A percentile compares a stretch with the other conserved stretches of the same genome.
phyloP scores from a whole-genome alignment of 2,888 invertebrate genomes.

The Aleiodes leptofemur region DNA sequence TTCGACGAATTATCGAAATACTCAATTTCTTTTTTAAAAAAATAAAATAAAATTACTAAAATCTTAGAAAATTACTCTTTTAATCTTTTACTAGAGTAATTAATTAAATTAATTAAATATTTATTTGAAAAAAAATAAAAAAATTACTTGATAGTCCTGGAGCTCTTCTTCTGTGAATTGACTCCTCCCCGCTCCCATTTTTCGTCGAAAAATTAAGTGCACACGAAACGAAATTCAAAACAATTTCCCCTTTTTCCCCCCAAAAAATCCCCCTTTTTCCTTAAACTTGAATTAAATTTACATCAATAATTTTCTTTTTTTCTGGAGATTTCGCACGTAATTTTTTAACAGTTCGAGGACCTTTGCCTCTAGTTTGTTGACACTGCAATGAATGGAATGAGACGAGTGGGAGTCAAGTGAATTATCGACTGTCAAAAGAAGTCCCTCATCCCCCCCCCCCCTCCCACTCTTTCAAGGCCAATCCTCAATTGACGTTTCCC shows the following conservation, averaged over 20 bases:
- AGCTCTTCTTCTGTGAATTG: constrained; percentile 92
- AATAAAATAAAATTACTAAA: no score
- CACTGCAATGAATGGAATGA: background rate
- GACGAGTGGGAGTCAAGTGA: background rate
- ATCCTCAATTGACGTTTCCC: background rate
- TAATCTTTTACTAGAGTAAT: background rate
- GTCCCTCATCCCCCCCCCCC: background rate
- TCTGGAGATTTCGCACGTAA: background rate
- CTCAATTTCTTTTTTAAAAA: no score
- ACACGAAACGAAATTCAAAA: no score
- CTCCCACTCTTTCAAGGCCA: constrained; percentile 6
- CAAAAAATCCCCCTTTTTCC: no score
- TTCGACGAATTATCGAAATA: no score
- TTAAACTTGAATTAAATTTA: no score
- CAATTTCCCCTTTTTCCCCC: no score
- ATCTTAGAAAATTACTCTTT: no score
- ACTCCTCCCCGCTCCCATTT: constrained; percentile 89
- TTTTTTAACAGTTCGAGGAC: background rate
- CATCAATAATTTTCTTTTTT: no score
- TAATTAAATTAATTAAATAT: constrained; percentile 42
- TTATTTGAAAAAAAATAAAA: constrained; percentile 8
- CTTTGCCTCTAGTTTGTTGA: constrained; percentile 8
- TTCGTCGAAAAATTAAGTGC: no score
- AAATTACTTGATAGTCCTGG: constrained; percentile 89
- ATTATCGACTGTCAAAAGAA: constrained; percentile 15